phyloP scores from a whole-genome alignment of 2,888 invertebrate species.

The Orthosia gracilis region DNA sequence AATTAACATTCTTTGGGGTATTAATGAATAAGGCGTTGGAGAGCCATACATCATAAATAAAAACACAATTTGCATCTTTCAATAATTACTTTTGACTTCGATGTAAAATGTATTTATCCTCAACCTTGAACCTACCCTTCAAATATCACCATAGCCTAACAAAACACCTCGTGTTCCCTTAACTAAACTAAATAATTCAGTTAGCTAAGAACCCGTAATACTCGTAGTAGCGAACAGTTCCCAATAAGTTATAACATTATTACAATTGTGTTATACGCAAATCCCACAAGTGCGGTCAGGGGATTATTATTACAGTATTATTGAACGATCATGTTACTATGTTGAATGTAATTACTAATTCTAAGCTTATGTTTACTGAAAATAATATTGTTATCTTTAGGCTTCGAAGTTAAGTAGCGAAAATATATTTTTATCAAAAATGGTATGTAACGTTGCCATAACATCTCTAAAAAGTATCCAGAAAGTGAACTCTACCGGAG shows the following conservation, averaged over 20 bases:
- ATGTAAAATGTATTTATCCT: background rate
- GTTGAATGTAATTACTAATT: background rate
- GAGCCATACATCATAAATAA: too few species aligned
- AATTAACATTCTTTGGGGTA: too few species aligned
- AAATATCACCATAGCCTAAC: background rate
- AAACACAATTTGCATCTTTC: background rate
- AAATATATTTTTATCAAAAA: background rate
- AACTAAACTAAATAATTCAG: conserved; percentile 28
- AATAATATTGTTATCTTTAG: background rate
- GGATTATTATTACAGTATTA: conserved; percentile 5
- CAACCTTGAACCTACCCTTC: background rate
- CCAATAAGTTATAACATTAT: conserved; percentile 43
- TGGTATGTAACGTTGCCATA: too few species aligned
- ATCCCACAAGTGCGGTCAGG: conserved; percentile 13
- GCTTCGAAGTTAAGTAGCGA: background rate
- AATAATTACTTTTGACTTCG: background rate
- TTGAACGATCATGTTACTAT: background rate
- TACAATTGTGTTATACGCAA: conserved; percentile 21
- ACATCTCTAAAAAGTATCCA: too few species aligned
- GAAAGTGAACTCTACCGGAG: too few species aligned
- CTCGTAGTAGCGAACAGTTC: conserved; percentile 22
- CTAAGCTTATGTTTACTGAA: background rate
- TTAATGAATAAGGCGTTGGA: too few species aligned
- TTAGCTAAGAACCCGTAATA: conserved; percentile 18
- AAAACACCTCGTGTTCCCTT: conserved; percentile 2